Percentiles rank a stretch among this genome's conserved stretches.
These are phyloP conservation scores for Lingula anatina DNA, from an alignment of 2,888 invertebrate species.

Conservation along the genomic window DNA sequence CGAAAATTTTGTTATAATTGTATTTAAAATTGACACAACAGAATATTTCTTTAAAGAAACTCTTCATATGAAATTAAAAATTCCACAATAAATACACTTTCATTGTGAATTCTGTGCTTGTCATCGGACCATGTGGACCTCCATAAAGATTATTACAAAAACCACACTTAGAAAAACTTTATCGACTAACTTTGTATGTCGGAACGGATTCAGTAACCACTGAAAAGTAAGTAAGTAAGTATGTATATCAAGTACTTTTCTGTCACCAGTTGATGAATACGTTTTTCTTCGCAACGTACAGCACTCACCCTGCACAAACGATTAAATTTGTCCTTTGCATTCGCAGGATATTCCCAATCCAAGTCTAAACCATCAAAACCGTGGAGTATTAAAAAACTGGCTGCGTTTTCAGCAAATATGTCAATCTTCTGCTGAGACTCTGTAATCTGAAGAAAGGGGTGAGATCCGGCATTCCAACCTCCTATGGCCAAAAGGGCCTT, in stretches of 20 bases:
- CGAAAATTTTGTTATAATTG: not conserved
- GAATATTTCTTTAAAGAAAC: not conserved
- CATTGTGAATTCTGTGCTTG: too few relatives aligned
- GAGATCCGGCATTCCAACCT: not conserved
- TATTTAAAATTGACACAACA: not conserved
- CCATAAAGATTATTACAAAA: too few relatives aligned
- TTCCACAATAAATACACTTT: not conserved
- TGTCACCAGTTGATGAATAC: too few relatives aligned
- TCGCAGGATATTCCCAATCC: constrained; percentile 4
- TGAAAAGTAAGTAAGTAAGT: too few relatives aligned
- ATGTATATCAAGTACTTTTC: too few relatives aligned
- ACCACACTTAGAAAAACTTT: too few relatives aligned
- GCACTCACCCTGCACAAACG: not conserved
- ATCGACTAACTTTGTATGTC: too few relatives aligned
- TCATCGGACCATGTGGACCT: too few relatives aligned
- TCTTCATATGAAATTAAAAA: not conserved
- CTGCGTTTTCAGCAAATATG: not conserved
- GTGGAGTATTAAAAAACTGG: not conserved
- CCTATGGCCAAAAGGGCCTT: constrained; percentile 2
- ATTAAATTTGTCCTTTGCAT: not conserved
- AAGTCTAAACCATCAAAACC: constrained; percentile 2
- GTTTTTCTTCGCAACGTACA: too few relatives aligned
- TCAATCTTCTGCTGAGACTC: not conserved
- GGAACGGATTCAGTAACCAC: too few relatives aligned
- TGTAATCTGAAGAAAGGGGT: not conserved